Percentiles rank a stretch among this genome's conserved stretches.
phyloP scores from a whole-genome alignment of 2,888 invertebrate genomes.

The Oasisia sp. region DNA sequence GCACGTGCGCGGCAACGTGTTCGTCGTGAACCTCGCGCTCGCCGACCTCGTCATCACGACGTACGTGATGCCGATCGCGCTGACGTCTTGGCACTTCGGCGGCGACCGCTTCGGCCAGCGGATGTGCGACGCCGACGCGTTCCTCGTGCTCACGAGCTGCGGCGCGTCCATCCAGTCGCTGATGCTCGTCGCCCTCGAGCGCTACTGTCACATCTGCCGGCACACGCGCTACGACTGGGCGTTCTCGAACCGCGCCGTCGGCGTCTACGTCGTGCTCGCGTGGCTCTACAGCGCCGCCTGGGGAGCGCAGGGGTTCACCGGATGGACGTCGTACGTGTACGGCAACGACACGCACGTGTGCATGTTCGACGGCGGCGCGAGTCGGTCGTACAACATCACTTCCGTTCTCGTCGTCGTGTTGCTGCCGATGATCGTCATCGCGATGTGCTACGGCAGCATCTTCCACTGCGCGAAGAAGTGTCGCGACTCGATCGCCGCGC shows the following conservation, averaged over 20 bases:
- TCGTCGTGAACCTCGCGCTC: conserved; percentile 37
- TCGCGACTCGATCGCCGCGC: neutral
- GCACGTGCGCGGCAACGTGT: conserved; percentile 34
- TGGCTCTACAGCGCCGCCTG: conserved; percentile 33
- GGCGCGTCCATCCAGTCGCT: conserved; percentile 35
- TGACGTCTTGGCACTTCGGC: conserved; percentile 32
- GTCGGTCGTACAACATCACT: conserved; percentile 35
- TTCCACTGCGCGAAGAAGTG: conserved; percentile 25
- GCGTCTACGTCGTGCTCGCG: conserved; percentile 8
- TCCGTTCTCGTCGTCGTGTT: conserved; percentile 35
- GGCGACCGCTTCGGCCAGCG: conserved; percentile 26
- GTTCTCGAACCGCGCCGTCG: conserved; percentile 14
- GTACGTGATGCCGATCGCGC: conserved; percentile 38
- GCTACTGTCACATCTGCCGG: conserved; percentile 34
- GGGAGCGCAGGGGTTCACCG: conserved; percentile 37
- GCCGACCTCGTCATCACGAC: conserved; percentile 37
- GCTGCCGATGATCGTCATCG: conserved; percentile 33
- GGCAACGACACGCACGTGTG: conserved; percentile 31
- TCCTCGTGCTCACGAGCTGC: conserved; percentile 33
- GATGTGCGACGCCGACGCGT: conserved; percentile 37
- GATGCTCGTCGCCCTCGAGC: conserved; percentile 38
- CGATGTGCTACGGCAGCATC: conserved; percentile 34
- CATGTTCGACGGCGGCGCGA: conserved; percentile 30
- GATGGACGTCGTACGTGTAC: conserved; percentile 37
- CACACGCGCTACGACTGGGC: conserved; percentile 14